phyloP scores from a whole-genome alignment of 2,888 invertebrate species.

The Parnassius apollo region DNA sequence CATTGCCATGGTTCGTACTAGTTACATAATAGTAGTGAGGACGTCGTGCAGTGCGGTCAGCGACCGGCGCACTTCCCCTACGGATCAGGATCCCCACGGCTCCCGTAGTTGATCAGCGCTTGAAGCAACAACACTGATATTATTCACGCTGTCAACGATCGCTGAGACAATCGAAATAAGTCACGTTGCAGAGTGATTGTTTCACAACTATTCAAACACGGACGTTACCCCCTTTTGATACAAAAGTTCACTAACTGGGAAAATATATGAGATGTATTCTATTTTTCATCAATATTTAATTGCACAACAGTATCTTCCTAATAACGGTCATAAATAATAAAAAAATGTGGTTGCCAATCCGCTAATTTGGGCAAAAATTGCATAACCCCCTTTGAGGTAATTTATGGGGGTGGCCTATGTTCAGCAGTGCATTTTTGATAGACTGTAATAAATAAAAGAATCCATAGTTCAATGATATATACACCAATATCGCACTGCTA shows the following conservation, averaged over 20 bases:
- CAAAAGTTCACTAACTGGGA: constrained; percentile 36
- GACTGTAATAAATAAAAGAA: neutral
- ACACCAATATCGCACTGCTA: neutral
- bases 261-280: neutral
- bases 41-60: constrained; percentile 57
- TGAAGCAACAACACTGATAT: constrained; percentile 55
- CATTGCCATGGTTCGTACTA: constrained; percentile 41
- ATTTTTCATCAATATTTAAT: neutral
- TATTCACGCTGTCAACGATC: constrained; percentile 61
- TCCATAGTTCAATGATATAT: neutral
- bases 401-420: no score
- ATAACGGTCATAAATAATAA: no score
- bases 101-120: constrained; percentile 39
- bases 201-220: constrained; percentile 43
- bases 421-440: no score
- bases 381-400: no score
- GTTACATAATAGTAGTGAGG: constrained; percentile 61
- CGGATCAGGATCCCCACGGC: constrained; percentile 42
- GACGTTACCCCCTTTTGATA: constrained; percentile 47
- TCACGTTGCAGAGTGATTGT: constrained; percentile 47
- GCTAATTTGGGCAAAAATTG: no score
- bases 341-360: no score
- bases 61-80: constrained; percentile 41
- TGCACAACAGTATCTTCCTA: neutral
- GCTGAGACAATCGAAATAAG: constrained; percentile 44